Evolutionary conservation across 30 jellyfish, hydroid and myxozoan species (phyloP).

Genomic region (Turritopsis dohrnii): DNA sequence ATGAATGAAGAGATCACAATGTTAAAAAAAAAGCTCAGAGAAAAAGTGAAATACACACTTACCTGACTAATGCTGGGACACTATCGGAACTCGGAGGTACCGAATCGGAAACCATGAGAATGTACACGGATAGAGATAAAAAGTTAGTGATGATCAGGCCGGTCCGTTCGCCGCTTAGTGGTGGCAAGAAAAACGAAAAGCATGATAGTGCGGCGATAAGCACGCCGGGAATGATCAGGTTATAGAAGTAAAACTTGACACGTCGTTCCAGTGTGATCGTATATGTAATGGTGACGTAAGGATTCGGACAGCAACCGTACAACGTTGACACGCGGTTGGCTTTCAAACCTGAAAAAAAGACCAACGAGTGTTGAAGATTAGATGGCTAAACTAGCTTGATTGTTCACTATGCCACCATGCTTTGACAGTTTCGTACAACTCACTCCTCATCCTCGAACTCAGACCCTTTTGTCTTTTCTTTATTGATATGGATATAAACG

Average conservation of each 20-base stretch:
- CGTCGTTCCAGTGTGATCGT: constrained; percentile 51
- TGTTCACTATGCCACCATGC: no score
- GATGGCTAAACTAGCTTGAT: no score
- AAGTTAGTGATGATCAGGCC: constrained; percentile 81
- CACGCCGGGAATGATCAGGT: constrained; percentile 68
- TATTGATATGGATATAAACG: no score
- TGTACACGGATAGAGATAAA: constrained; percentile 66
- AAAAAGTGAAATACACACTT: no score
- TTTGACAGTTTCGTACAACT: no score
- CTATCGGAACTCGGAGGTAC: constrained; percentile 80
- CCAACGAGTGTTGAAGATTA: no score
- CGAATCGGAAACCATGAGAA: constrained; percentile 69
- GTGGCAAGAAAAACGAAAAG: constrained; percentile 70
- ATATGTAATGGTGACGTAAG: constrained; percentile 60
- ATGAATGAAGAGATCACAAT: no score
- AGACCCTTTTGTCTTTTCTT: no score
- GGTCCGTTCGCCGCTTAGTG: constrained; percentile 72
- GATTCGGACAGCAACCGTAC: constrained; percentile 66
- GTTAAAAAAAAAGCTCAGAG: no score
- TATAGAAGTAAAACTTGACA: constrained; percentile 58
- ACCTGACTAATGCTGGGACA: constrained; percentile 54
- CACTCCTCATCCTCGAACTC: no score
- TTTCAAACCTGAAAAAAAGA: constrained; percentile 47
- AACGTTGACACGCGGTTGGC: constrained; percentile 29
- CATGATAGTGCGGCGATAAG: constrained; percentile 68